phyloP scores from a whole-genome alignment of 2,888 invertebrate species.

The Euplexia lucipara region DNA sequence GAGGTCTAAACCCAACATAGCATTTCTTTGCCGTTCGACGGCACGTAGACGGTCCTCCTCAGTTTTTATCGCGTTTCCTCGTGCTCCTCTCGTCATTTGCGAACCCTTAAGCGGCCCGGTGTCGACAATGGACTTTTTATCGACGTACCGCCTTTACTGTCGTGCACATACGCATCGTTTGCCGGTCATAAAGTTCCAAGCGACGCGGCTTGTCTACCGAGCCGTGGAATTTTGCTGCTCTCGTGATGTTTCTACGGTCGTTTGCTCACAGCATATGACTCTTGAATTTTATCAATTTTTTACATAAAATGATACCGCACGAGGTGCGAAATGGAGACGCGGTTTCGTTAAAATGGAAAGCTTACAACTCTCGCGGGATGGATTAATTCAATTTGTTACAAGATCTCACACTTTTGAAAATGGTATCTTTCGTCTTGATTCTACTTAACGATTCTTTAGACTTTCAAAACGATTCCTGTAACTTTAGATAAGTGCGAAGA shows the following conservation, averaged over 20 bases:
- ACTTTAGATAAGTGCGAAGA: constrained; percentile 72
- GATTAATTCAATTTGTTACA: constrained; percentile 32
- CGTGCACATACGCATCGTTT: constrained; percentile 83
- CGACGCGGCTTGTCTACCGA: constrained; percentile 74
- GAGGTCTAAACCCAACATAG: constrained; percentile 73
- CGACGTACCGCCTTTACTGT: constrained; percentile 80
- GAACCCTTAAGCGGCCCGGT: constrained; percentile 81
- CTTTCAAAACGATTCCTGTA: constrained; percentile 59
- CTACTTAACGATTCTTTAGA: constrained; percentile 31
- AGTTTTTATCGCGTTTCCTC: constrained; percentile 85
- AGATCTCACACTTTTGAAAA: constrained; percentile 2
- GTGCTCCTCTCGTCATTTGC: constrained; percentile 83
- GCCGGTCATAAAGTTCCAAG: constrained; percentile 80
- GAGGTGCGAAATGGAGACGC: constrained; percentile 49
- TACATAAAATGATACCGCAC: constrained; percentile 50
- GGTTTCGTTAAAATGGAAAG: constrained; percentile 26
- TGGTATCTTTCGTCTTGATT: constrained; percentile 29
- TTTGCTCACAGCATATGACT: constrained; percentile 66
- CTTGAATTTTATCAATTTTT: constrained; percentile 69
- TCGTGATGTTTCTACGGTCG: constrained; percentile 70
- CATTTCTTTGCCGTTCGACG: constrained; percentile 76
- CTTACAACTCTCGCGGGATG: constrained; percentile 7
- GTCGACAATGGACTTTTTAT: constrained; percentile 87
- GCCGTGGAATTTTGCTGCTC: constrained; percentile 74
- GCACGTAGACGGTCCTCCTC: constrained; percentile 74